Evolutionary conservation across 2,113 vertebrate species (phyloP).

Genomic region (Lonchura striata): DNA sequence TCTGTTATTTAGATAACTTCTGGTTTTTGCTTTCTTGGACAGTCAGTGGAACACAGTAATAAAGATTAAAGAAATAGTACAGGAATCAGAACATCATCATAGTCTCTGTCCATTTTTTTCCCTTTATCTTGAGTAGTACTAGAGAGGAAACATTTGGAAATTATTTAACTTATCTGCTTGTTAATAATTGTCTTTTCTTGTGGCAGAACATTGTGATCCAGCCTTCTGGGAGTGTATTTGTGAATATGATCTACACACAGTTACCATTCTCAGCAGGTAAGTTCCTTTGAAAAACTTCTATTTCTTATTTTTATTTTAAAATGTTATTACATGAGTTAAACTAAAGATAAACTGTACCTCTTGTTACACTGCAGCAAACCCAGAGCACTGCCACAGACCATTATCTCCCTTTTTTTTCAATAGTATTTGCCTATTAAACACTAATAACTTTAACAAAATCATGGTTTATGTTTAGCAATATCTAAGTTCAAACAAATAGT

Average conservation of each 20-base stretch:
- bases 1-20: neutral
- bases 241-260: conserved; percentile 83
- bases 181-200: neutral
- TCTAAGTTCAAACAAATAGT: neutral
- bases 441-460: neutral
- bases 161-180: neutral
- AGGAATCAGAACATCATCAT: neutral
- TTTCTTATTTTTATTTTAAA: neutral
- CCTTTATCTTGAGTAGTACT: neutral
- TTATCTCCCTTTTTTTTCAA: neutral
- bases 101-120: neutral
- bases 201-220: conserved; percentile 80
- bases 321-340: neutral
- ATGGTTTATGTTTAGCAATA: neutral
- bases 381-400: neutral
- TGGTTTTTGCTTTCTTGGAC: neutral
- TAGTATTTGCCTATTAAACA: neutral
- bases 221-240: conserved; percentile 76
- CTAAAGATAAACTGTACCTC: neutral
- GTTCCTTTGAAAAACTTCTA: neutral
- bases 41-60: neutral
- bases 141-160: neutral
- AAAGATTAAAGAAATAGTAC: neutral
- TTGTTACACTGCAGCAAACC: neutral
- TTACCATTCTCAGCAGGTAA: conserved; percentile 84